Evolutionary conservation across 1,140 invertebrate genomes (phyloP).

Genomic region (Melanaphis sacchari): DNA sequence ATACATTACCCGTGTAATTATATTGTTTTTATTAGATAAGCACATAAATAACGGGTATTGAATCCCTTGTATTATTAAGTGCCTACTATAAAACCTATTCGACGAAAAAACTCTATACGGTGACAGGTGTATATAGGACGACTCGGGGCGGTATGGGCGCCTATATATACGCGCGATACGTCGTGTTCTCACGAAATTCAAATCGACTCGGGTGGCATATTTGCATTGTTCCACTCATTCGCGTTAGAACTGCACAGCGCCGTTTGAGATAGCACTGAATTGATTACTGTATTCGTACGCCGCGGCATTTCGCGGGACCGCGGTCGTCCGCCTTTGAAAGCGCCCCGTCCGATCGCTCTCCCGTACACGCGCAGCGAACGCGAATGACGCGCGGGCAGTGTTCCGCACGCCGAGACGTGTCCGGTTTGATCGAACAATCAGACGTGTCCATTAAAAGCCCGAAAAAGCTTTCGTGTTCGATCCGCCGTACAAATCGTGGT

Average conservation of each 20-base stretch:
- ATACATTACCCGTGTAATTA: not conserved
- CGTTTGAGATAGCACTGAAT: conserved; percentile 28
- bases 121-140: not conserved
- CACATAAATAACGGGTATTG: not conserved
- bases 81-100: not conserved
- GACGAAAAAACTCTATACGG: not conserved
- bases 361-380: no score
- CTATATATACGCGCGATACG: not conserved
- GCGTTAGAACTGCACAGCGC: not conserved
- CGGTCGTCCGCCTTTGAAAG: not conserved
- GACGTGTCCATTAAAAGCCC: not conserved
- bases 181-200: not conserved
- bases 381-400: not conserved
- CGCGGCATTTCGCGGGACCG: conserved; percentile 15
- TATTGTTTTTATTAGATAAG: not conserved
- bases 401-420: no score
- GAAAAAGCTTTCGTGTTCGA: not conserved
- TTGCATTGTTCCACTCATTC: not conserved
- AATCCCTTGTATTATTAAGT: not conserved
- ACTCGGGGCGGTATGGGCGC: not conserved
- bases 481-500: not conserved
- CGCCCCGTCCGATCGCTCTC: not conserved
- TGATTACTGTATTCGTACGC: conserved; percentile 57
- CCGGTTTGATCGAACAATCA: not conserved
- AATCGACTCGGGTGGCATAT: not conserved